phyloP scores from a whole-genome alignment of 2,797 vertebrate genomes.

The Phrynocephalus guinanensis region DNA sequence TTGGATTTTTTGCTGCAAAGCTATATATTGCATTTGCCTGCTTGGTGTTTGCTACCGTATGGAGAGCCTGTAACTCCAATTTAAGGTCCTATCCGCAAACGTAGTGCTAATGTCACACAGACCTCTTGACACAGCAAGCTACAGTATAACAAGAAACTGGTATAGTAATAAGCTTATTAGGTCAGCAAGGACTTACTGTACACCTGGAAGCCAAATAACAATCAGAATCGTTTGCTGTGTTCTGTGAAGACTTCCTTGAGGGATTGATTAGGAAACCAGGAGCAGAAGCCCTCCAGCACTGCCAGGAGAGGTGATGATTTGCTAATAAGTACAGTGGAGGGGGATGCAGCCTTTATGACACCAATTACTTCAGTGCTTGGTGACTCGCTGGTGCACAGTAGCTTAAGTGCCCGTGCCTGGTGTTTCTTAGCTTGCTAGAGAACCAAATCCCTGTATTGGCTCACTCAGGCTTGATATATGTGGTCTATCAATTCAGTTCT shows the following conservation, averaged over 20 bases:
- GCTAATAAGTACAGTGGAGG: slow-evolving; percentile 33
- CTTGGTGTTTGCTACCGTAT: neutral
- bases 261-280: slow-evolving; percentile 23
- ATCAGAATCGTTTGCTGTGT: slow-evolving; percentile 36
- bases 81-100: neutral
- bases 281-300: slow-evolving; percentile 10
- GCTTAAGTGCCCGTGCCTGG: slow-evolving; percentile 26
- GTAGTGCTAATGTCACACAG: neutral
- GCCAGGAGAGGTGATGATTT: slow-evolving; percentile 32
- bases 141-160: neutral
- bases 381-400: slow-evolving; percentile 16
- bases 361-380: slow-evolving; percentile 28
- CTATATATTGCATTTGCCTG: neutral
- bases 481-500: neutral
- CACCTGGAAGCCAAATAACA: slow-evolving; percentile 36
- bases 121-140: neutral
- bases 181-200: slow-evolving; percentile 2
- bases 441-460: neutral
- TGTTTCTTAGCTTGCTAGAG: slow-evolving; percentile 17
- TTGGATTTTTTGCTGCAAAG: neutral
- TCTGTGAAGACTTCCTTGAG: slow-evolving; percentile 28
- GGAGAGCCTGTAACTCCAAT: neutral
- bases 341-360: slow-evolving; percentile 36
- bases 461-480: neutral
- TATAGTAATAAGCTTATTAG: neutral